Percentiles rank a stretch among this genome's conserved stretches.
Conservation (phyloP, 2,888 invertebrate genomes). For the Coronaproctus castanopsis region DNA sequence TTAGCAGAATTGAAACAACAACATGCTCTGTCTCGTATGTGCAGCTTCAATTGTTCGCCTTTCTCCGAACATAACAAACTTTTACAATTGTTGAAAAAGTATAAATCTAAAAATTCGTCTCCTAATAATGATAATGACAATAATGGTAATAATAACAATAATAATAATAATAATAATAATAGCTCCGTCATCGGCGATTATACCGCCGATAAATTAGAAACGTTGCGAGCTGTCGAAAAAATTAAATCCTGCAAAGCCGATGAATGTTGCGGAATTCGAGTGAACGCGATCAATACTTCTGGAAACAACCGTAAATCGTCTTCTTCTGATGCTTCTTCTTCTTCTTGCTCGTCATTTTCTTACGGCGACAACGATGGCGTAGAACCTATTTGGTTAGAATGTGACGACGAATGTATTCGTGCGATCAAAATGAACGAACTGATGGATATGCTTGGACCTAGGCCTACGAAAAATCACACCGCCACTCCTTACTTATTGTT, state of each 20-base stretch:
- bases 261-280: constrained; percentile 38
- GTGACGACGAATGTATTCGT: constrained; percentile 69
- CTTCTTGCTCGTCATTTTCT: no score
- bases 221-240: constrained; percentile 3
- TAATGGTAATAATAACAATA: constrained; percentile 8
- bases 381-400: constrained; percentile 53
- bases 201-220: constrained; percentile 15
- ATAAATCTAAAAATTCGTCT: not conserved
- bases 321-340: no score
- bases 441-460: constrained; percentile 52
- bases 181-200: not conserved
- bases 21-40: constrained; percentile 20
- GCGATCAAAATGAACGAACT: constrained; percentile 57
- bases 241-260: constrained; percentile 30
- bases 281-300: constrained; percentile 24
- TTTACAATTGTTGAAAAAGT: constrained; percentile 10
- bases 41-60: constrained; percentile 20
- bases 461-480: constrained; percentile 49
- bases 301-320: no score
- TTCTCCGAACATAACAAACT: constrained; percentile 18
- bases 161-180: constrained; percentile 4
- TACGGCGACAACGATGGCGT: constrained; percentile 24
- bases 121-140: constrained; percentile 6
- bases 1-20: constrained; percentile 33
- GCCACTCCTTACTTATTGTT: constrained; percentile 65